Conservation (phyloP, 2,888 invertebrate species). For the Antitype chi region DNA sequence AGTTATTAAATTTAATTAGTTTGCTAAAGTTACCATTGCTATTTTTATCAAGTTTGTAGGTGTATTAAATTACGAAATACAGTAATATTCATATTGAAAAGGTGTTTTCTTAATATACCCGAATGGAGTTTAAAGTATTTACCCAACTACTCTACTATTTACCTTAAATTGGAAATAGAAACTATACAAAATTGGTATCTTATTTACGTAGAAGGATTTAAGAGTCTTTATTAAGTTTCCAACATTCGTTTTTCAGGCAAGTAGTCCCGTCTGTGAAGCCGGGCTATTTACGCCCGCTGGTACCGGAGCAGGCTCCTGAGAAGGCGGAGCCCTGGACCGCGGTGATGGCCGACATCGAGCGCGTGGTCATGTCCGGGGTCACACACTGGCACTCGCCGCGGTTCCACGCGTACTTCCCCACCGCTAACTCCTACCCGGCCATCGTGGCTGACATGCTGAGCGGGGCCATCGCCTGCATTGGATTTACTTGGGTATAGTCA, state of each 20-base stretch:
- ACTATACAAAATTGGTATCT: not conserved
- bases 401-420: slow-evolving; percentile 98
- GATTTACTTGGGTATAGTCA: slow-evolving; percentile 97
- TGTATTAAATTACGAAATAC: too few species aligned
- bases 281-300: slow-evolving; percentile 96
- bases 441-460: slow-evolving; percentile 98
- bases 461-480: slow-evolving; percentile 98
- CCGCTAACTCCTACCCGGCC: slow-evolving; percentile 97
- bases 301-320: slow-evolving; percentile 96
- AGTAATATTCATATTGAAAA: too few species aligned
- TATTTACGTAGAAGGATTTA: not conserved
- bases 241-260: slow-evolving; percentile 87
- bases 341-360: slow-evolving; percentile 97
- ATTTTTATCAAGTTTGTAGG: too few species aligned
- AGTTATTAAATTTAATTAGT: too few species aligned
- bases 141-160: not conserved
- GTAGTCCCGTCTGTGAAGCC: slow-evolving; percentile 98
- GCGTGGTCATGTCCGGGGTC: slow-evolving; percentile 99
- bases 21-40: too few species aligned
- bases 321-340: slow-evolving; percentile 97
- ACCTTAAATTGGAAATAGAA: not conserved
- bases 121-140: not conserved
- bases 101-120: too few species aligned
- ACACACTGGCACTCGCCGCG: slow-evolving; percentile 99
- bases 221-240: not conserved